A percentile compares a stretch with the other conserved stretches of the same genome.
These are phyloP conservation scores for Catostomus latipinnis DNA, from an alignment of 2,797 vertebrate species.

Conservation along the genomic window DNA sequence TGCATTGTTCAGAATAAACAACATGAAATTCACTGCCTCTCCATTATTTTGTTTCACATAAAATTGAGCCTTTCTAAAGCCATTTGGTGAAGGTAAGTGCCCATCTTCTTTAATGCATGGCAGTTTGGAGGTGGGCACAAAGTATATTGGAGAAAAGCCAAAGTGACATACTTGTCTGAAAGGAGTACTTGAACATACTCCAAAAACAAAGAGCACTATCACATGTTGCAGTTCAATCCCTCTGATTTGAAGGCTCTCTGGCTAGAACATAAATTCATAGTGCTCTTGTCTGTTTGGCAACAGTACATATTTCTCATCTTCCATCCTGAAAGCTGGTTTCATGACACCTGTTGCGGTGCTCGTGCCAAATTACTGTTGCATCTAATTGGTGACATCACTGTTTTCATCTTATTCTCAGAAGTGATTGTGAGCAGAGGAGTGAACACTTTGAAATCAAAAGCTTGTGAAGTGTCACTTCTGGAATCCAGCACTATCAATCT, in stretches of 20 bases:
- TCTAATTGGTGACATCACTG: conserved; percentile 58
- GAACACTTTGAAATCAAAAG: conserved; percentile 36
- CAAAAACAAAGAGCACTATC: conserved; percentile 55
- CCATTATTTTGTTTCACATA: conserved; percentile 44
- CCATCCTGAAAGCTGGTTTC: conserved; percentile 62
- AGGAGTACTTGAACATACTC: conserved; percentile 56
- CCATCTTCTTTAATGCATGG: conserved; percentile 54
- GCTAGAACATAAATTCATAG: conserved; percentile 53
- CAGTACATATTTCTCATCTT: conserved; percentile 46
- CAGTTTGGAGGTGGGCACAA: conserved; percentile 48
- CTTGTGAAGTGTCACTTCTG: conserved; percentile 19
- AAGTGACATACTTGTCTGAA: conserved; percentile 54
- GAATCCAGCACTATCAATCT: conserved; percentile 21
- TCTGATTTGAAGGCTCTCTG: conserved; percentile 49
- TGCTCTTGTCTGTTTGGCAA: conserved; percentile 55
- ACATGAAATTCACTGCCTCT: conserved; percentile 43
- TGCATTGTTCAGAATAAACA: conserved; percentile 50
- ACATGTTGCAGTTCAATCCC: conserved; percentile 29
- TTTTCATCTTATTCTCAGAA: conserved; percentile 38
- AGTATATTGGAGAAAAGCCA: conserved; percentile 51
- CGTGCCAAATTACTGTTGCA: conserved; percentile 55
- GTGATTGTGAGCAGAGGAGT: conserved; percentile 20
- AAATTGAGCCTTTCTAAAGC: conserved; percentile 53
- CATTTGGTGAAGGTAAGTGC: conserved; percentile 48
- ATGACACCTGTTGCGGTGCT: conserved; percentile 63